Evolutionary conservation across 37 sponge, comb jelly and placozoan genomes (phyloP).

Genomic region (Cliona cf. orientalis): DNA sequence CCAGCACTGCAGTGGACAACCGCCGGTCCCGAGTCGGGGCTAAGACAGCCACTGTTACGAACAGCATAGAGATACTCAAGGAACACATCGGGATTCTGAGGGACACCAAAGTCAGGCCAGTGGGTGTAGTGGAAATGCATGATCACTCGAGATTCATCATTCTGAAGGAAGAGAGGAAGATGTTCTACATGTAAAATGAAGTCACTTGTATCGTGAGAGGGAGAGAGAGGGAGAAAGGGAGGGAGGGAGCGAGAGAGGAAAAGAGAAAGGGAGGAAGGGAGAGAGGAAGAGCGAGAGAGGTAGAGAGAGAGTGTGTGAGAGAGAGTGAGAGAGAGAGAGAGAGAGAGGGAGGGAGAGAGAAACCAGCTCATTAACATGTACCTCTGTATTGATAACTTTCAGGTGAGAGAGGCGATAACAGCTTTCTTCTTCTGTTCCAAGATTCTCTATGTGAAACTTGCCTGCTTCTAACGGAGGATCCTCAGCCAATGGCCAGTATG

Average conservation of each 20-base stretch:
- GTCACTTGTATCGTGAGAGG: too few relatives aligned
- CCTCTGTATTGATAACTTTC: constrained; percentile 52
- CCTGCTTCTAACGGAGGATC: constrained; percentile 21
- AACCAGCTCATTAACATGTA: neutral
- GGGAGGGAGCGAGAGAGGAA: too few relatives aligned
- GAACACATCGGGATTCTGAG: constrained; percentile 81
- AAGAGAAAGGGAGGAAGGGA: too few relatives aligned
- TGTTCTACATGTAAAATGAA: too few relatives aligned
- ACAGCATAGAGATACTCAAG: constrained; percentile 81
- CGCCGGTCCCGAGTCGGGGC: constrained; percentile 60
- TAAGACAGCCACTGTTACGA: constrained; percentile 68
- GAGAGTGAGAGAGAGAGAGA: too few relatives aligned
- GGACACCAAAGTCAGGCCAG: constrained; percentile 98
- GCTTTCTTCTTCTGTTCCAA: constrained; percentile 24
- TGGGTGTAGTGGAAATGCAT: constrained; percentile 90
- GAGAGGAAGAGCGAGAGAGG: too few relatives aligned
- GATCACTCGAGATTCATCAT: constrained; percentile 65
- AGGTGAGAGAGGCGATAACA: constrained; percentile 55
- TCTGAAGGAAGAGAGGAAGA: too few relatives aligned
- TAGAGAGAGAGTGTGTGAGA: too few relatives aligned
- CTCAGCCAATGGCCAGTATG: constrained; percentile 73
- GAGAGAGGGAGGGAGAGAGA: constrained; percentile 14
- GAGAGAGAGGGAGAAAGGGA: too few relatives aligned
- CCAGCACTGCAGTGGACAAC: constrained; percentile 98
- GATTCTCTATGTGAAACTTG: constrained; percentile 40